A percentile compares a stretch with the other conserved stretches of the same genome.
Conservation (phyloP, 2,113 vertebrate species). For the Uria lomvia region DNA sequence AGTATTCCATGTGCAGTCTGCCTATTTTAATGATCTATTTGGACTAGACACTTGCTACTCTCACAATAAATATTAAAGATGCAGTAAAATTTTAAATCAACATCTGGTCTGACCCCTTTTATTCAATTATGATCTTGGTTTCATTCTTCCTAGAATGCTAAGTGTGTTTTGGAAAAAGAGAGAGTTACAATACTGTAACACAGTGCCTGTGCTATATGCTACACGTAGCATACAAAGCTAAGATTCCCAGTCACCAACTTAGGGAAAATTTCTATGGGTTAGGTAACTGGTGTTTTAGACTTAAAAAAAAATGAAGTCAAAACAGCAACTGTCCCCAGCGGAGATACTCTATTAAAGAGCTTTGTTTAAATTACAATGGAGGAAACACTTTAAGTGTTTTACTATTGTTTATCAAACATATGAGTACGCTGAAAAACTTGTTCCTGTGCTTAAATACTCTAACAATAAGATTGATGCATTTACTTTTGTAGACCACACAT, state of each 20-base stretch:
- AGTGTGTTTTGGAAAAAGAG: background rate
- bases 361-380: background rate
- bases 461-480: background rate
- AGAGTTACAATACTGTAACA: background rate
- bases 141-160: background rate
- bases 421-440: background rate
- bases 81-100: background rate
- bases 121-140: background rate
- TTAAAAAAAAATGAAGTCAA: background rate
- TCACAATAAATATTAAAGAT: background rate
- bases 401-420: background rate
- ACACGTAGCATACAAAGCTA: rapidly evolving
- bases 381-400: background rate
- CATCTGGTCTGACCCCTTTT: background rate
- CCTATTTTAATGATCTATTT: background rate
- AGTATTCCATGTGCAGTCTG: background rate
- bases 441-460: background rate
- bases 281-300: background rate
- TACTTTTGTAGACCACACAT: background rate
- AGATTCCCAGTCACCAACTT: background rate
- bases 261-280: background rate
- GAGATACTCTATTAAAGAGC: background rate
- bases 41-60: background rate
- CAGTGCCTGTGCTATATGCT: background rate
- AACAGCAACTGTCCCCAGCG: background rate